Conservation (phyloP, 2,888 invertebrate genomes). For the Eristalinus sepulchralis region DNA sequence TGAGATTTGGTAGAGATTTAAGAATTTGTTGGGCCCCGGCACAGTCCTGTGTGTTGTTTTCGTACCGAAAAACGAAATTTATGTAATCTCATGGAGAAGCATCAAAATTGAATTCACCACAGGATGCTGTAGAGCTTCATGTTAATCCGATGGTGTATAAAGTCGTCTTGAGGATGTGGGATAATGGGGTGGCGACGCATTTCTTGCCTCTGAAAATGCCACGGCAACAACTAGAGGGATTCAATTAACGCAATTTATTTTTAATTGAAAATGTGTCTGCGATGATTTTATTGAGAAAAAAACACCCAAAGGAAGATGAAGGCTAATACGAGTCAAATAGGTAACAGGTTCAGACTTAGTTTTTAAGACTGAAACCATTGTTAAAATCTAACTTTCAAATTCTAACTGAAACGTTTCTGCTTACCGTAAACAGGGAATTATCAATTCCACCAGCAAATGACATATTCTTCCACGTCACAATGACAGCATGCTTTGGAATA, state of each 20-base stretch:
- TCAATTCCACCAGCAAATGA: conserved; percentile 94
- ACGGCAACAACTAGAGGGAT: neutral
- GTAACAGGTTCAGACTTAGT: too few species aligned
- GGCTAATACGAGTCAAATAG: too few species aligned
- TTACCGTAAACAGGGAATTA: conserved; percentile 87
- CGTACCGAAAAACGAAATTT: neutral
- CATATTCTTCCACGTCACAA: conserved; percentile 98
- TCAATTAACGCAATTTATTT: neutral
- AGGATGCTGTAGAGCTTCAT: neutral
- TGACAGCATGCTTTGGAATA: conserved; percentile 93
- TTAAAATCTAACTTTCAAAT: too few species aligned
- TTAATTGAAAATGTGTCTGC: too few species aligned
- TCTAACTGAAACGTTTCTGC: too few species aligned
- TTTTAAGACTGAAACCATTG: too few species aligned
- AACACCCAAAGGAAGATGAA: too few species aligned
- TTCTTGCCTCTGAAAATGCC: too few species aligned
- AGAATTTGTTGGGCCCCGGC: neutral
- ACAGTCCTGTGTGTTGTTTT: too few species aligned
- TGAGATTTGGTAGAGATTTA: neutral
- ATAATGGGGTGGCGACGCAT: neutral
- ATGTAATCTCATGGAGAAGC: neutral
- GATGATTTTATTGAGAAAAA: too few species aligned
- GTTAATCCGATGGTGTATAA: neutral
- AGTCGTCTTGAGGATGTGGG: neutral
- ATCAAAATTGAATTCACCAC: neutral